phyloP scores from a whole-genome alignment of 2,888 invertebrate genomes.

The Parnassius orleans region DNA sequence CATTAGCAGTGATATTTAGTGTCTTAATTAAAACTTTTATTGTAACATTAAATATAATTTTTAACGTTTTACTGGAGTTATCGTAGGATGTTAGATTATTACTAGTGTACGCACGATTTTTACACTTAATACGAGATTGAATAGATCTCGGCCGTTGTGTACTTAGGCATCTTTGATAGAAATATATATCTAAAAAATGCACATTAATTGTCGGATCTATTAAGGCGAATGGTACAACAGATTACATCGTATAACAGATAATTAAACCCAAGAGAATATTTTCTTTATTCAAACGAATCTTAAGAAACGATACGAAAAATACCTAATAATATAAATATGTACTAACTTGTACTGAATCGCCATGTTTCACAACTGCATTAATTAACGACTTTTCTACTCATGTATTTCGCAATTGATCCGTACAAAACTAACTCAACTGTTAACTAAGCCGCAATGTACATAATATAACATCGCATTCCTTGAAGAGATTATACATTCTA shows the following conservation, averaged over 20 bases:
- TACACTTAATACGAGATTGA: constrained; percentile 3
- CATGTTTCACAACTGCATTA: constrained; percentile 2
- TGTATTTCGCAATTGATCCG: constrained; percentile 6
- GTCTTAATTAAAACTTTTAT: constrained; percentile 61
- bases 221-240: constrained; percentile 61
- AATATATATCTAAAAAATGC: background rate
- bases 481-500: constrained; percentile 4
- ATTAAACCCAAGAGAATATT: constrained; percentile 29
- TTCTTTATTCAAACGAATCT: constrained; percentile 28
- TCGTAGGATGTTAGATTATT: constrained; percentile 33
- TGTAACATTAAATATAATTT: constrained; percentile 57
- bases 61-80: constrained; percentile 52
- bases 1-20: constrained; percentile 67
- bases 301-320: constrained; percentile 5
- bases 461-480: constrained; percentile 17
- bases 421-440: constrained; percentile 1
- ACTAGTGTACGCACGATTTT: constrained; percentile 19
- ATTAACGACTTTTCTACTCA: background rate
- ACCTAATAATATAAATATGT: too few relatives aligned
- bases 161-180: background rate
- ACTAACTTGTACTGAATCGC: constrained; percentile 11
- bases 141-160: background rate
- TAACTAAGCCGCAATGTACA: constrained; percentile 22
- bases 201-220: constrained; percentile 37
- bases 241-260: constrained; percentile 29